Base-by-base conservation (phyloP, 2,797 vertebrate genomes). In the Gymnothorax javanicus region DNA sequence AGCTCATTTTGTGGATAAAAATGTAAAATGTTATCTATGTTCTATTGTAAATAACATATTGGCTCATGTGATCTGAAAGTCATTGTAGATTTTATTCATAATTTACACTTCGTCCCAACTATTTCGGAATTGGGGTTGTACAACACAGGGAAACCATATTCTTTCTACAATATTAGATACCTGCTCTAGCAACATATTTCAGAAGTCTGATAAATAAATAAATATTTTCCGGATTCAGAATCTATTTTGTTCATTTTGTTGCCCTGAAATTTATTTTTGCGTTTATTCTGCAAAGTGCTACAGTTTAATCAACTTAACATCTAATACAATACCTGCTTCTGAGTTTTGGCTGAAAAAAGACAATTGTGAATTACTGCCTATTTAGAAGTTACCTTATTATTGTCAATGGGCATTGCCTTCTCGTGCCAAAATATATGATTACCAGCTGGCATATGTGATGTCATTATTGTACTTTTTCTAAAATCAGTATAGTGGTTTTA, bases 231-330 rank as follows among this genome's bases (percentile, higher is more conserved):
- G 56, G 58, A 20, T 11, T 84, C 54, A 4, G 8, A 56, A 82
- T 60, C 25, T 43, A 43, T 71, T 84, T 83, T 83, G 56, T 73
- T 58, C 25, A 67, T 27, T 83, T 60, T 33, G 25, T 25, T 52
- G 9, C 7, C 15, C 17, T 52, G 25, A 43, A 67, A 7, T 64
- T 11, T 12, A 84, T 43, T 62, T 7, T 17, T 57, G 8, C n/a
- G 33, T 86, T 86, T 64, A 23, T 86, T 25, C 56, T 86, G 60
- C 60, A 58, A 75, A 20, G 11, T 59, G 5, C 54, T 85, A 12
- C 43, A 62, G 60, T 58, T 83, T 87, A 50, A 71, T 83, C 27
- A 83, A 11, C 64, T 73, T 54, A 83, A 23, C 33, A 33, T 84
- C 15, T 62, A 27, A 84, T 23, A 20, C 60, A 54, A 84, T 64